These are phyloP conservation scores for Drosophila tanythrix DNA, from an alignment of 2,888 invertebrate genomes.

Conservation along the genomic window DNA sequence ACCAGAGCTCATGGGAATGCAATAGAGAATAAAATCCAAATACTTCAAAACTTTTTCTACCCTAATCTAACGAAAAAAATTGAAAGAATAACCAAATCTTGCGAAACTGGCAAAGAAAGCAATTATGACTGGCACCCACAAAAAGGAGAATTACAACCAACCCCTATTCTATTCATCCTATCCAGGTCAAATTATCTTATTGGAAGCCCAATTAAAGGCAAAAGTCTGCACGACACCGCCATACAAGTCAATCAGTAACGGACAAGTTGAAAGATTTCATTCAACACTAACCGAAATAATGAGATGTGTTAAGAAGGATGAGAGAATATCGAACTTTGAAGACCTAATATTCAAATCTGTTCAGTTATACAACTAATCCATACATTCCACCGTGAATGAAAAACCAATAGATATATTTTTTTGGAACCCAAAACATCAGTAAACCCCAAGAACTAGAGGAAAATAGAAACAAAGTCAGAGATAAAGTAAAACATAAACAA, in stretches of 20 bases:
- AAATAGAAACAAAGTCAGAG: no score
- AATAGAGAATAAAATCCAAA: slow-evolving; percentile 33
- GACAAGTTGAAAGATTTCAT: slow-evolving; percentile 45
- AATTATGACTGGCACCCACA: background rate
- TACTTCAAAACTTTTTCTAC: background rate
- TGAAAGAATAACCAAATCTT: slow-evolving; percentile 9
- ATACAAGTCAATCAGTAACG: background rate
- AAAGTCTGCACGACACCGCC: slow-evolving; percentile 2
- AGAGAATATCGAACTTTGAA: no score
- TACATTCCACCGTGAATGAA: no score
- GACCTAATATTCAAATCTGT: no score
- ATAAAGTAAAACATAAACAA: no score
- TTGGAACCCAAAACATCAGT: no score
- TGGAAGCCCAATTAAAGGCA: slow-evolving; percentile 37
- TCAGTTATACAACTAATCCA: no score
- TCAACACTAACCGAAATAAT: slow-evolving; percentile 50
- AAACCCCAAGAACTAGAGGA: no score
- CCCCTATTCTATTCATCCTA: slow-evolving; percentile 39
- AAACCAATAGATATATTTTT: no score
- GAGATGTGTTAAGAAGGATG: slow-evolving; percentile 24
- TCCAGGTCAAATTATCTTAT: slow-evolving; percentile 41
- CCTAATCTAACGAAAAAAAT: background rate
- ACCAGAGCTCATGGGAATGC: slow-evolving; percentile 20
- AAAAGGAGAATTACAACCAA: slow-evolving; percentile 26
- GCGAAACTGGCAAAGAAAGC: slow-evolving; percentile 22